Evolutionary conservation across 2,888 invertebrate genomes (phyloP), one percentile per base, ranked within the genome.

Genomic region (Drosophila recens): DNA sequence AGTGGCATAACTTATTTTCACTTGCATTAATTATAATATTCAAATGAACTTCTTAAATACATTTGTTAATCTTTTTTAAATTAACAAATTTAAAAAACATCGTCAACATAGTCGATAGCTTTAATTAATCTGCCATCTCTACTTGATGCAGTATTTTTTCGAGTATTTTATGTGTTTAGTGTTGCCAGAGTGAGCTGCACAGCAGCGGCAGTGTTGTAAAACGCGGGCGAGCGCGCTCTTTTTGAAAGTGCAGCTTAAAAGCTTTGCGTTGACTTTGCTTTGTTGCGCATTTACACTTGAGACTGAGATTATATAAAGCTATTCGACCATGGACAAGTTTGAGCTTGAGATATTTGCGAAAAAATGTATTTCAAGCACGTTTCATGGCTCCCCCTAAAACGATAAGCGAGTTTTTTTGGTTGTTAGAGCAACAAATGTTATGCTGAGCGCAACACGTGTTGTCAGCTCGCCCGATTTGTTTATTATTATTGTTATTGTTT

Each of bases 381-480:
- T 78, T 70, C 40, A 13, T 4, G 27, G 33, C 65, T 38, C 40
- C 13, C 13, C 6, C 27, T 8, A 30, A 62, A 53, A 56, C 13
- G 62, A 72, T 71, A 62, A 56, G 38, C 58, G 2, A 42, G 17
- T 36, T 11, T 36, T 11, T 43, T 17, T 34, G 40, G 10, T 11
- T 3, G 15, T 11, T 13, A 61, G 27, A 65, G 40, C 67, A 61
- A n/a, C 38, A 34, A 33, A 59, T 57, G 52, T 49, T 51, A 17
- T 10, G 43, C 46, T 69, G 81, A 87, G 87, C 77, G 81, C 77
- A 75, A 82, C 87, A 87, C 84, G 84, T 84, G 36, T 36, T 36
- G 87, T 75, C 34, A 15, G 46, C 65, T 71, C 80, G 51, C 58
- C 42, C 70, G 80, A 72, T 72, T 45, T 57, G 33, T 70, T 62